Percentiles rank a stretch among this genome's conserved stretches.
These are phyloP conservation scores for Lasioglossum leucozonium DNA, from an alignment of 2,888 invertebrate species.

Conservation along the genomic window DNA sequence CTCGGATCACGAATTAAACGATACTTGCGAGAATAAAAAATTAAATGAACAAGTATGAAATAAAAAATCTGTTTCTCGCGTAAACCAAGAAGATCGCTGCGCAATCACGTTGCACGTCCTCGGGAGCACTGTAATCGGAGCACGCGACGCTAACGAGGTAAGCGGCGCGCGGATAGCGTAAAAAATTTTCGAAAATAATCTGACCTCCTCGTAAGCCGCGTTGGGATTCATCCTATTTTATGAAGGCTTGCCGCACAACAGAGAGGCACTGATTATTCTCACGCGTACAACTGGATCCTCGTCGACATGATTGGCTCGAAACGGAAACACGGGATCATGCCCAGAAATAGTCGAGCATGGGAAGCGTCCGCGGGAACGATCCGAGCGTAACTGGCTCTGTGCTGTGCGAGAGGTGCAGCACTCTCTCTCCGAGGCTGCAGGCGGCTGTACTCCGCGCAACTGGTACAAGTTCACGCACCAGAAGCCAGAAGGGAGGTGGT, in stretches of 20 bases:
- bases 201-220: not conserved
- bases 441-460: conserved; percentile 45
- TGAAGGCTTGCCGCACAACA: not conserved
- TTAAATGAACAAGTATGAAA: not conserved
- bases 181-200: too few species aligned
- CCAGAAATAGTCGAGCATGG: conserved; percentile 1
- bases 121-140: not conserved
- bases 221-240: not conserved
- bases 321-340: conserved; percentile 8
- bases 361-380: conserved; percentile 47
- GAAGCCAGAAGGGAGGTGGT: conserved; percentile 39
- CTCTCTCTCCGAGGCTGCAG: conserved; percentile 1
- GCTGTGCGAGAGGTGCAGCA: too few species aligned
- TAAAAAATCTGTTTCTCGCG: too few species aligned
- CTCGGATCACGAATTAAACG: too few species aligned
- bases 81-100: not conserved
- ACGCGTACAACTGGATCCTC: not conserved
- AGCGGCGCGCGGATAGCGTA: not conserved
- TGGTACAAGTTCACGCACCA: conserved; percentile 54
- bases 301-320: conserved; percentile 32
- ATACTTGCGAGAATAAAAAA: too few species aligned
- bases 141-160: not conserved
- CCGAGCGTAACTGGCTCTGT: conserved; percentile 45
- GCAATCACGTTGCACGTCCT: not conserved
- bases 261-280: not conserved